Evolutionary conservation across 2,113 vertebrate genomes (phyloP), one percentile per base, ranked within the genome.

Genomic region (Dasyornis broadbenti): DNA sequence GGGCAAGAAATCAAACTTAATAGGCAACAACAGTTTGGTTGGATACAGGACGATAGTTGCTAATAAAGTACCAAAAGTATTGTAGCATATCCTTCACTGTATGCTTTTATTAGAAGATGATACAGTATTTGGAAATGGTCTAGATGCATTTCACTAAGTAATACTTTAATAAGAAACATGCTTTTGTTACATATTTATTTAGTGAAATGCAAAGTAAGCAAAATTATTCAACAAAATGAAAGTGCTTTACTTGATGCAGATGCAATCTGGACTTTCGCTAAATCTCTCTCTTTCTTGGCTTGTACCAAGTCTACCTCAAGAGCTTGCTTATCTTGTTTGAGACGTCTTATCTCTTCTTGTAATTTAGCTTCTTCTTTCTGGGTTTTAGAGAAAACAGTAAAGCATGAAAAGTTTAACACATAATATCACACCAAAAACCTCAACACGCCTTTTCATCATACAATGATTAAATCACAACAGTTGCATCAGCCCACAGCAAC

Each of bases 281-380:
- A 91, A 94, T 99, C 98, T 94, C 98, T 97, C 80, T 99, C 98
- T 85, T 97, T 99, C 93, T 97, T 99, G 94, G 98, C 95, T 78
- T 98, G 98, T 86, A 98, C 97, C 86, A 99, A 95, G 73, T 99
- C 99, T 23, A 99, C 98, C 73, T 98, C 98, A 82, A 99, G 97
- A 83, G 98, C 97, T 96, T 99, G 98, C 61, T 99, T 99, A 54
- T 99, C 98, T 90, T 99, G 98, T 86, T 98, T 98, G 66, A 99
- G 96, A 77, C 86, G 96, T 91, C 89, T 98, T 82, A 97, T 95
- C 20, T 99, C 98, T 94, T 98, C 98, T 37, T 95, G 96, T 50
- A 99, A 97, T 87, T 92, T 97, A 27, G 70, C 94, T 95, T 99
- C 98, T 83, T 97, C 98, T 93, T 97, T 98, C 99, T 99, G 94